These are phyloP conservation scores for Bombus haemorrhoidalis DNA, from an alignment of 1,140 invertebrate genomes.

Conservation along the genomic window DNA sequence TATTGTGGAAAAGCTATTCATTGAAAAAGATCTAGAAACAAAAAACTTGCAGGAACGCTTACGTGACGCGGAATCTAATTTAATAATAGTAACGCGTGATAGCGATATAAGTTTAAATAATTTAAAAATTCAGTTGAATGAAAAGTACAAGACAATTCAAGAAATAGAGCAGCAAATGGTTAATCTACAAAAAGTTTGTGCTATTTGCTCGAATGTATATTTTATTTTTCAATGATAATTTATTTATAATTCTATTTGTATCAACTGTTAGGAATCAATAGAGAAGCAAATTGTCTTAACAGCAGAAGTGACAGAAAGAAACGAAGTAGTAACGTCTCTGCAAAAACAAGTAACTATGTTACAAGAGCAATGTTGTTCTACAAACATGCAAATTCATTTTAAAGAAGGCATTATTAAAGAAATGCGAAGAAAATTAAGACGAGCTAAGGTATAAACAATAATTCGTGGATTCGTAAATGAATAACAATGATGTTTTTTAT, in stretches of 20 bases:
- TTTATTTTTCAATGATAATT: slow-evolving; percentile 27
- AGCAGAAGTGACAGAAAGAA: slow-evolving; percentile 82
- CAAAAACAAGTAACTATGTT: slow-evolving; percentile 77
- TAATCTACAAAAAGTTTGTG: slow-evolving; percentile 75
- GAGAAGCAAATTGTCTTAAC: slow-evolving; percentile 81
- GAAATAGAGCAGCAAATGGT: slow-evolving; percentile 66
- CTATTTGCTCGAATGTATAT: slow-evolving; percentile 24
- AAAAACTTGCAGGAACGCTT: slow-evolving; percentile 68
- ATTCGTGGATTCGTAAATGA: slow-evolving; percentile 37
- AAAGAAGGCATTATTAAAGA: slow-evolving; percentile 84
- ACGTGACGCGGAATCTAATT: slow-evolving; percentile 60
- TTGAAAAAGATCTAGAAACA: slow-evolving; percentile 63
- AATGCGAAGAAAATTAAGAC: slow-evolving; percentile 81
- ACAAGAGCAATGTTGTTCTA: slow-evolving; percentile 80
- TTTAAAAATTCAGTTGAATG: slow-evolving; percentile 65
- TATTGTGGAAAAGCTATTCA: slow-evolving; percentile 69
- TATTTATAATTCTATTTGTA: slow-evolving; percentile 22
- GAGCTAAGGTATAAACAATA: slow-evolving; percentile 68
- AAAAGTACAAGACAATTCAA: slow-evolving; percentile 68
- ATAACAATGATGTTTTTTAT: slow-evolving; percentile 18
- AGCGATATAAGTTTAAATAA: slow-evolving; percentile 58
- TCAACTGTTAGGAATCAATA: slow-evolving; percentile 68
- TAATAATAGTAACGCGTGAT: slow-evolving; percentile 62
- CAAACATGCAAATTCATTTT: slow-evolving; percentile 80
- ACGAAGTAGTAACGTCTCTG: slow-evolving; percentile 78